These are phyloP conservation scores for Tetheella fluctuosa DNA, from an alignment of 2,888 invertebrate genomes.

Conservation along the genomic window DNA sequence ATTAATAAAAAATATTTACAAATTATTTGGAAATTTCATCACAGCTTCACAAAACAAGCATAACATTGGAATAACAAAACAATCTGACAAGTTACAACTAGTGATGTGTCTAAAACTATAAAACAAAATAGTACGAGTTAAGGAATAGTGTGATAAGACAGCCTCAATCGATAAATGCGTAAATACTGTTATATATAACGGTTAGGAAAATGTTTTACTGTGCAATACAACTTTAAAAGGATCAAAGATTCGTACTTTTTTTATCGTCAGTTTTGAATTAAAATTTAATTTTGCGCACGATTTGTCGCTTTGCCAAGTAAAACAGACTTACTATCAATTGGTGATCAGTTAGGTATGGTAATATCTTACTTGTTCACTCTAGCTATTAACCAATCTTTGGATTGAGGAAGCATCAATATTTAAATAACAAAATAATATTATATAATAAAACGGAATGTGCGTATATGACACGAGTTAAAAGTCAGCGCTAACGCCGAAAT, in stretches of 20 bases:
- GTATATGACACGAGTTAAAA: slow-evolving; percentile 34
- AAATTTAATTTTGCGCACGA: not conserved
- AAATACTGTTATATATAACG: slow-evolving; percentile 70
- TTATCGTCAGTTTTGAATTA: not conserved
- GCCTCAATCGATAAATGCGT: slow-evolving; percentile 77
- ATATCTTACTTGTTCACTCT: slow-evolving; percentile 25
- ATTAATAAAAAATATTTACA: slow-evolving; percentile 79
- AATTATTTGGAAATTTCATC: slow-evolving; percentile 80
- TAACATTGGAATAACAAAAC: slow-evolving; percentile 79
- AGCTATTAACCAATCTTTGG: slow-evolving; percentile 64
- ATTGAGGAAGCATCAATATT: slow-evolving; percentile 58
- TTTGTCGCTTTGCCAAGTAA: slow-evolving; percentile 1
- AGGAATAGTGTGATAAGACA: slow-evolving; percentile 52
- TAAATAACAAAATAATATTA: slow-evolving; percentile 52
- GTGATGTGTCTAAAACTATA: slow-evolving; percentile 70
- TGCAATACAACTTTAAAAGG: slow-evolving; percentile 15
- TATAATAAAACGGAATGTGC: slow-evolving; percentile 64
- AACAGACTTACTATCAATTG: not conserved
- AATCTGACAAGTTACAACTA: slow-evolving; percentile 59
- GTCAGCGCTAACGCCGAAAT: slow-evolving; percentile 28
- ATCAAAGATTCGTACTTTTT: not conserved
- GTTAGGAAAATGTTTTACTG: slow-evolving; percentile 23
- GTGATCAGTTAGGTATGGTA: slow-evolving; percentile 7
- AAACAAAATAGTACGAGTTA: slow-evolving; percentile 51
- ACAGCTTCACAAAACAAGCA: slow-evolving; percentile 84